These are phyloP conservation scores for Chlorospingus flavigularis DNA, from an alignment of 2,797 vertebrate species.

Conservation along the genomic window DNA sequence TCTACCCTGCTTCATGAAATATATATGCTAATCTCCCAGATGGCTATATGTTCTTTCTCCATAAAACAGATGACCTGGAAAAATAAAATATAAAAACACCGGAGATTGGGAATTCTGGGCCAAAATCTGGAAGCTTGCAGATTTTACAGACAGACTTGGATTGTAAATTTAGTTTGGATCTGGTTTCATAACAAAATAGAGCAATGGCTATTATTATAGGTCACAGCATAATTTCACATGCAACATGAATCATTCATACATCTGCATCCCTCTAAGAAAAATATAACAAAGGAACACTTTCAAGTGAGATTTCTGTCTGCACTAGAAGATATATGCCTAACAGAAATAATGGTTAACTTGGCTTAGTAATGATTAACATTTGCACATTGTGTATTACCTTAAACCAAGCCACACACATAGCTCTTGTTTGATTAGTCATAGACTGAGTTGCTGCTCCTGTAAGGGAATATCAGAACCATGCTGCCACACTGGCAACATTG, in stretches of 20 bases:
- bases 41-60: conserved; percentile 45
- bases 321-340: not conserved
- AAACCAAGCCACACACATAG: not conserved
- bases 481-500: not conserved
- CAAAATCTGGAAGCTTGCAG: conserved; percentile 1
- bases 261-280: not conserved
- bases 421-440: not conserved
- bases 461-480: not conserved
- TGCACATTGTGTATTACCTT: not conserved
- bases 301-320: not conserved
- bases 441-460: not conserved
- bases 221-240: not conserved
- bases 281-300: not conserved
- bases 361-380: not conserved
- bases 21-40: conserved; percentile 65
- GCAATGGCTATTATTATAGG: not conserved
- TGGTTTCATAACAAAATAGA: not conserved
- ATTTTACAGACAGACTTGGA: not conserved
- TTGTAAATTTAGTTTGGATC: conserved; percentile 9
- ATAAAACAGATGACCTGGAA: conserved; percentile 55
- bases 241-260: not conserved
- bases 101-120: not conserved
- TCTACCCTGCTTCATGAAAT: conserved; percentile 55
- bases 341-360: not conserved
- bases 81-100: conserved; percentile 3